These are phyloP conservation scores for Araneus ventricosus DNA, from an alignment of 1,140 invertebrate genomes.

Conservation along the genomic window DNA sequence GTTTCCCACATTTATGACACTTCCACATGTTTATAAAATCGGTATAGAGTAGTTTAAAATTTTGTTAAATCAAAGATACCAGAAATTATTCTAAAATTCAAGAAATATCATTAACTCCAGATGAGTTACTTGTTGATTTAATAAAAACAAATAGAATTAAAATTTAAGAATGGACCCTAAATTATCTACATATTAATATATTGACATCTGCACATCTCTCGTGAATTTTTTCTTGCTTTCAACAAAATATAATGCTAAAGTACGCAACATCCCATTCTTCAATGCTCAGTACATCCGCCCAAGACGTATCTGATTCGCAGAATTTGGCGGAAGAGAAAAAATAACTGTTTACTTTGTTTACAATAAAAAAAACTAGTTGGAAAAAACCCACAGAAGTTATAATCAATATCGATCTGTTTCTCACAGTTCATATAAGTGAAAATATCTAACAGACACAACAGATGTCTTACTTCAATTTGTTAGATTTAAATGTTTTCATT, in stretches of 20 bases:
- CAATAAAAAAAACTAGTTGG: not conserved
- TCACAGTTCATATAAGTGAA: too few species aligned
- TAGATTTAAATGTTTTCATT: too few species aligned
- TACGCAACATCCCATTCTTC: not conserved
- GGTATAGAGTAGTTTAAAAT: not conserved
- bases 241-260: not conserved
- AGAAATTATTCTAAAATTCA: not conserved
- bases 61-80: not conserved
- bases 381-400: too few species aligned
- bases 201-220: not conserved
- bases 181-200: not conserved
- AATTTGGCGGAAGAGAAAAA: not conserved
- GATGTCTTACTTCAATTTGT: too few species aligned
- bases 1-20: constrained; percentile 92
- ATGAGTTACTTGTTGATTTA: too few species aligned
- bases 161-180: not conserved
- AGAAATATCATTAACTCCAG: not conserved
- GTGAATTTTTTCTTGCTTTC: not conserved
- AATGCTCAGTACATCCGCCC: not conserved
- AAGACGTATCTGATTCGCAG: not conserved
- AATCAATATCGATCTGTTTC: too few species aligned
- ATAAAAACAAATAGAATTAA: not conserved
- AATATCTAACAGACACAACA: too few species aligned
- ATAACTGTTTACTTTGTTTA: not conserved
- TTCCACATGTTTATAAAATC: constrained; percentile 81